Conservation (phyloP, 2,888 invertebrate genomes). For the Eudemis profundana region DNA sequence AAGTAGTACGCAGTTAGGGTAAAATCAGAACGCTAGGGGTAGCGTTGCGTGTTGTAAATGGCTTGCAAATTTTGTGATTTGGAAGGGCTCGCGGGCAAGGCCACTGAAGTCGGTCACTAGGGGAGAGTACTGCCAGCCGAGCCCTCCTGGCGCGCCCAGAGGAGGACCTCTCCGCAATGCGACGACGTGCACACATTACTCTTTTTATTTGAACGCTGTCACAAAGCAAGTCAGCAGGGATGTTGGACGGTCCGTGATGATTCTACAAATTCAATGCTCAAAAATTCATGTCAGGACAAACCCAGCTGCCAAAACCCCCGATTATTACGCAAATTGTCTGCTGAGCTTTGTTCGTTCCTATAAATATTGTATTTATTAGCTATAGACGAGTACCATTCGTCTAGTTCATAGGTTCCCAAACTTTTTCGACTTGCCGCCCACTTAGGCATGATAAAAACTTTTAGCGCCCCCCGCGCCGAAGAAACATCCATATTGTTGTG, state of each 20-base stretch:
- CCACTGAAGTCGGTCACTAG: conserved; percentile 77
- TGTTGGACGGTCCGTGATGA: neutral
- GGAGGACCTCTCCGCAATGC: conserved; percentile 79
- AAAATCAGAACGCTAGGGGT: conserved; percentile 38
- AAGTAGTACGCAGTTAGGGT: conserved; percentile 12
- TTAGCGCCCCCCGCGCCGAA: too few relatives aligned
- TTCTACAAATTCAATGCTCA: neutral
- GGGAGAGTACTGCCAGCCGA: conserved; percentile 75
- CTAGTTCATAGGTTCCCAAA: too few relatives aligned
- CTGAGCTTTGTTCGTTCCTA: neutral
- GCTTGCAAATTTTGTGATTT: conserved; percentile 67
- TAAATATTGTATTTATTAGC: conserved; percentile 4
- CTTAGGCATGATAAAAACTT: too few relatives aligned
- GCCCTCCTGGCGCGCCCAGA: conserved; percentile 76
- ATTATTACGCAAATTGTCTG: neutral
- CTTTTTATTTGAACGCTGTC: neutral
- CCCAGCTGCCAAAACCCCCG: neutral
- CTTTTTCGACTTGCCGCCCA: too few relatives aligned
- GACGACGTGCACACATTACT: conserved; percentile 60
- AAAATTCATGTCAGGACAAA: neutral
- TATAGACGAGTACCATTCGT: too few relatives aligned
- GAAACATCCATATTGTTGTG: too few relatives aligned
- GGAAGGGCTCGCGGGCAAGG: conserved; percentile 67
- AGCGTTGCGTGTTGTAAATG: conserved; percentile 59
- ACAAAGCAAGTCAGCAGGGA: neutral